A percentile compares a stretch with the other conserved stretches of the same genome.
Conservation (phyloP, 2,113 vertebrate genomes). For the Cranoglanis bouderius region DNA sequence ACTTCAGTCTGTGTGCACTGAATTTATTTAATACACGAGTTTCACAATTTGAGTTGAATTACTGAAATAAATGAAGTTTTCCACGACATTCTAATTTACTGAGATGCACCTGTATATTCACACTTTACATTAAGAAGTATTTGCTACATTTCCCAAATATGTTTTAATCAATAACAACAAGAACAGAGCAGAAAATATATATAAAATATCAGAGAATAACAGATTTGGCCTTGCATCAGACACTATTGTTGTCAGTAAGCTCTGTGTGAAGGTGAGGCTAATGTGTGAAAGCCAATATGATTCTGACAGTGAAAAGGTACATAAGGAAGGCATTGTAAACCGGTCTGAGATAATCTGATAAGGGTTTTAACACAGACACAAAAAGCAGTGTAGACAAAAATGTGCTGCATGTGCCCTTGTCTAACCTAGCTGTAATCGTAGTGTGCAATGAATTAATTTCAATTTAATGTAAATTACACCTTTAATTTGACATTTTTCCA, state of each 20-base stretch:
- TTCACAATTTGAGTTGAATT: no score
- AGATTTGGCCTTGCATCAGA: background rate
- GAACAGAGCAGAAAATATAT: background rate
- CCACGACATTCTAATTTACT: no score
- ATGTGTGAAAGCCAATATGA: background rate
- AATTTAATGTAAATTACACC: background rate
- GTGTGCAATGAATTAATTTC: background rate
- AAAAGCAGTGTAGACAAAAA: background rate
- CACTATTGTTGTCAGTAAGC: background rate
- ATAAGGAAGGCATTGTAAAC: background rate
- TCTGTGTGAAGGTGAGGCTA: background rate
- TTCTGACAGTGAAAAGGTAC: background rate
- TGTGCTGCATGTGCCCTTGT: background rate
- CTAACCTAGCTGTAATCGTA: background rate
- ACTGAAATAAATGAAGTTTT: no score
- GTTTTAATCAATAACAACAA: background rate
- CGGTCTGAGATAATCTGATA: conserved; percentile 10
- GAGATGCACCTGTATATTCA: no score
- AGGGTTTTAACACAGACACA: background rate
- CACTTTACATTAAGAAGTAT: background rate
- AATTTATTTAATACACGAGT: no score
- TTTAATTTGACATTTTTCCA: background rate
- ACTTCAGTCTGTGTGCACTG: no score
- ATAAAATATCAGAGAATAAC: background rate
- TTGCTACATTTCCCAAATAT: background rate